phyloP scores from a whole-genome alignment of 2,888 invertebrate species.

The Formica aserva region DNA sequence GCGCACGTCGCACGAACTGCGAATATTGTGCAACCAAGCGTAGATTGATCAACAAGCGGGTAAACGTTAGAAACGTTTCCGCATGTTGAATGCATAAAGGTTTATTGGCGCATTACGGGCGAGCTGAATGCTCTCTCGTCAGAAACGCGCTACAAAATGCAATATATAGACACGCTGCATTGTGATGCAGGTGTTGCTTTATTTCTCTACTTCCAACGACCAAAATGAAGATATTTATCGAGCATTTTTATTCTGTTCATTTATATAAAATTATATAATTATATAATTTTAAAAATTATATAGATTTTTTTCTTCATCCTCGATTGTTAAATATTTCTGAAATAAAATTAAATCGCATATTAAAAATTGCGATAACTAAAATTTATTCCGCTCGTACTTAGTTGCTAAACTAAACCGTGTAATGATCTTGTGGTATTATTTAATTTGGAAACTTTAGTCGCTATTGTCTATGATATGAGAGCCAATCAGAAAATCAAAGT shows the following conservation, averaged over 20 bases:
- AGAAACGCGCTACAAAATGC: slow-evolving; percentile 19
- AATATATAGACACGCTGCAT: not conserved
- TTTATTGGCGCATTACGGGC: slow-evolving; percentile 40
- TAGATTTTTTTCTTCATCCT: not conserved
- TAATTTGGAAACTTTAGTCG: slow-evolving; percentile 39
- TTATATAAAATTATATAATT: not conserved
- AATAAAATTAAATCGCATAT: not conserved
- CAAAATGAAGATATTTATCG: not conserved
- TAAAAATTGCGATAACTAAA: not conserved
- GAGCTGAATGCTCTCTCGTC: slow-evolving; percentile 6
- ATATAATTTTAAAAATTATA: no score
- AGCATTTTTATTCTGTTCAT: not conserved
- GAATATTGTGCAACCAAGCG: slow-evolving; percentile 60
- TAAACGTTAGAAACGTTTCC: slow-evolving; percentile 57
- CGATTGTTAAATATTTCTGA: not conserved
- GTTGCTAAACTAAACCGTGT: not conserved
- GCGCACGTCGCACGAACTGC: slow-evolving; percentile 56
- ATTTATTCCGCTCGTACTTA: not conserved
- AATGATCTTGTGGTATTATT: not conserved
- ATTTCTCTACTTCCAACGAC: not conserved
- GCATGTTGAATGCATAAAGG: slow-evolving; percentile 25
- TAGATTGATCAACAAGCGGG: slow-evolving; percentile 53
- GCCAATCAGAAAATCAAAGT: slow-evolving; percentile 74
- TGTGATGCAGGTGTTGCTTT: not conserved
- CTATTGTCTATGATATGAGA: slow-evolving; percentile 63